Evolutionary conservation across 2,888 invertebrate species (phyloP).

Genomic region (Sabellastarte sp.): DNA sequence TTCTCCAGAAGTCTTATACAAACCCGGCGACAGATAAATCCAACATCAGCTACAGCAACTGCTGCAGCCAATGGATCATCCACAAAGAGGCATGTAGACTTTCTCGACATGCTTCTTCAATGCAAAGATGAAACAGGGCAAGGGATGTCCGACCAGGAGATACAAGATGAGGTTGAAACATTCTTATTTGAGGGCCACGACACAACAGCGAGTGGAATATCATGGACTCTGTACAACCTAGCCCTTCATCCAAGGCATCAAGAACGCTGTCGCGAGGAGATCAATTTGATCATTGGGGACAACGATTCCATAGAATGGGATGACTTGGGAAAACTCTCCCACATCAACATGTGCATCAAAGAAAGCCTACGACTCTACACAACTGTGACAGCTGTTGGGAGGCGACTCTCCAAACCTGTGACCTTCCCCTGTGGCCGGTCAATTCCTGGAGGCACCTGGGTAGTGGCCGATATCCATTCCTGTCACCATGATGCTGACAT

Average conservation of each 20-base stretch:
- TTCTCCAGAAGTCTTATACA: conserved; percentile 8
- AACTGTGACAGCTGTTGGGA: conserved; percentile 2
- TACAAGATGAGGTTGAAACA: background rate
- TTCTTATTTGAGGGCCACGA: no score
- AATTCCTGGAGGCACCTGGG: background rate
- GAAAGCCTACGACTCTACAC: conserved; percentile 8
- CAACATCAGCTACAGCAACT: no score
- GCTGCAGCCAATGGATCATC: no score
- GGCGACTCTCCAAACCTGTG: conserved; percentile 1
- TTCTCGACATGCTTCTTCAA: conserved; percentile 11
- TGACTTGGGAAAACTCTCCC: conserved; percentile 5
- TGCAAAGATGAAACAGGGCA: background rate
- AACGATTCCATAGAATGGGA: background rate
- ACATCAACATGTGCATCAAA: conserved; percentile 7
- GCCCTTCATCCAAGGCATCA: conserved; percentile 8
- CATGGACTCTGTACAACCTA: conserved; percentile 11
- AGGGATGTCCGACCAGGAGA: background rate
- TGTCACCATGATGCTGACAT: conserved; percentile 5
- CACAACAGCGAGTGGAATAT: no score
- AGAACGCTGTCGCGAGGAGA: background rate
- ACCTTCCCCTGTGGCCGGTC: conserved; percentile 6
- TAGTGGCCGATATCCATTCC: background rate
- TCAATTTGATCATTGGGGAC: conserved; percentile 5
- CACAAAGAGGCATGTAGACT: conserved; percentile 10
- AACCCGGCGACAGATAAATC: no score